Evolutionary conservation across 2,888 invertebrate species (phyloP).

Genomic region (Prosopocoilus inquinatus): DNA sequence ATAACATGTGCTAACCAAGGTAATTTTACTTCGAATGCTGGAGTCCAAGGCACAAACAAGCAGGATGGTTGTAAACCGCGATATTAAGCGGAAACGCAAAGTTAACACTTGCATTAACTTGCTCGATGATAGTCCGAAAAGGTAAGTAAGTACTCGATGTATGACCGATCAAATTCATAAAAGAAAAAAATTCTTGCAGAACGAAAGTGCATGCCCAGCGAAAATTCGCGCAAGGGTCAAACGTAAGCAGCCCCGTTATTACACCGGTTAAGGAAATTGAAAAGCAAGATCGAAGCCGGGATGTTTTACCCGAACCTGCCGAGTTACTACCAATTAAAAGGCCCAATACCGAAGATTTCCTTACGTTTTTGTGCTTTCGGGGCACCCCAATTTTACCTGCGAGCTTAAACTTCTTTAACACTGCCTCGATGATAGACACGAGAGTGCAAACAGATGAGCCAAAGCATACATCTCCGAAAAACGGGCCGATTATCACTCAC

Average conservation of each 20-base stretch:
- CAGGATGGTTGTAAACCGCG: constrained; percentile 44
- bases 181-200: constrained; percentile 49
- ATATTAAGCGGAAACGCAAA: constrained; percentile 49
- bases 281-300: constrained; percentile 47
- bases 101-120: constrained; percentile 34
- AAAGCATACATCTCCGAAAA: constrained; percentile 12
- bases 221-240: constrained; percentile 82
- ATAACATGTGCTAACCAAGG: not conserved
- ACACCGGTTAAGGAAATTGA: constrained; percentile 64
- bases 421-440: constrained; percentile 48
- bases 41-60: not conserved
- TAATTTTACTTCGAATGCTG: not conserved
- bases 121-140: constrained; percentile 51
- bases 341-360: constrained; percentile 82
- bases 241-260: constrained; percentile 56
- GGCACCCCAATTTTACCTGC: constrained; percentile 73
- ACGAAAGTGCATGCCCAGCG: constrained; percentile 82
- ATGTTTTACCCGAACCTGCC: constrained; percentile 53
- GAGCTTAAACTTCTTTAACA: constrained; percentile 68
- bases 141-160: constrained; percentile 37
- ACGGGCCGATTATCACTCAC: constrained; percentile 40
- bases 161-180: not conserved
- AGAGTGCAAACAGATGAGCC: constrained; percentile 43
- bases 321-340: constrained; percentile 65
- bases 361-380: constrained; percentile 80